Percentiles rank a stretch among this genome's conserved stretches.
phyloP scores from a whole-genome alignment of 2,113 vertebrate genomes.

The Empidonax alnorum region DNA sequence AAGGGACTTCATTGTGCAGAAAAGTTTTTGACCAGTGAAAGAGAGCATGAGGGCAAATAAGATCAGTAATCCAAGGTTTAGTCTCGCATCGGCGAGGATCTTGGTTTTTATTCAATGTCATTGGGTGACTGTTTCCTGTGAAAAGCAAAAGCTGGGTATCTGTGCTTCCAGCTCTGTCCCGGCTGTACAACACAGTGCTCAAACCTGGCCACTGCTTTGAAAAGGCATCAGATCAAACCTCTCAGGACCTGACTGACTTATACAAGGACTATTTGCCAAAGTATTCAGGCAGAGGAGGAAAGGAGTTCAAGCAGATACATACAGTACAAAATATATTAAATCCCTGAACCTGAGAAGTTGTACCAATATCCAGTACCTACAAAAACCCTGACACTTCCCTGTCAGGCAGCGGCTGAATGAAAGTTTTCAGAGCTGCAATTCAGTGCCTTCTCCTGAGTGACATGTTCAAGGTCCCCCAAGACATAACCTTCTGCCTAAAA shows the following conservation, averaged over 20 bases:
- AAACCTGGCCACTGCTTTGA: background rate
- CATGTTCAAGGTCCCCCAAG: background rate
- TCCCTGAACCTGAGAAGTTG: background rate
- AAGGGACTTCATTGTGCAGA: background rate
- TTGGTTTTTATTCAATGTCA: fast-evolving
- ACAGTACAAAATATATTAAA: background rate
- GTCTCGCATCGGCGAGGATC: background rate
- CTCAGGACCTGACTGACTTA: background rate
- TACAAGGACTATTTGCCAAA: background rate
- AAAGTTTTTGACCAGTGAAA: background rate
- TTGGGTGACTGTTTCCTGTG: background rate
- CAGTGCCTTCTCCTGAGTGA: background rate
- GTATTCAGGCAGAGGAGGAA: background rate
- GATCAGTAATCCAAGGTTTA: background rate
- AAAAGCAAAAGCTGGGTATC: background rate
- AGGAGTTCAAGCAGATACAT: background rate
- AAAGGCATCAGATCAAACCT: background rate
- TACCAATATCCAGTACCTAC: background rate
- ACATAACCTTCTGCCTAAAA: background rate
- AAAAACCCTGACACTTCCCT: background rate
- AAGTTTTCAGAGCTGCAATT: background rate
- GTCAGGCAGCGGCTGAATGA: background rate
- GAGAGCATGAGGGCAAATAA: background rate
- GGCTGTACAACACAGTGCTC: background rate
- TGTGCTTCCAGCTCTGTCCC: background rate